A percentile compares a stretch with the other conserved stretches of the same genome.
These are phyloP conservation scores for Camelus bactrianus DNA, from an alignment of 2,113 vertebrate genomes.

Conservation along the genomic window DNA sequence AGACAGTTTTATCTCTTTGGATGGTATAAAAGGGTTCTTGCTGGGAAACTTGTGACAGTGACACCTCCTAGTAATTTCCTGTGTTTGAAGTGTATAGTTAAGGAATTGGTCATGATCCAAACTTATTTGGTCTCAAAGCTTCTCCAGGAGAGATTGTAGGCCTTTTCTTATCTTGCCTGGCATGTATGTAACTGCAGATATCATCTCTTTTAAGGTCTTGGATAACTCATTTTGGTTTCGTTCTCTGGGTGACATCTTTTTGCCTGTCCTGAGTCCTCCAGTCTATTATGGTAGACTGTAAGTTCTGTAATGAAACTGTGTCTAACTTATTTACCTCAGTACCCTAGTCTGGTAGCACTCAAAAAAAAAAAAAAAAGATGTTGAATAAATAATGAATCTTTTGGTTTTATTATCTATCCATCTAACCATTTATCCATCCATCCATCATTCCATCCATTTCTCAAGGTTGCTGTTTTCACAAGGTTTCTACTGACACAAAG, in stretches of 20 bases:
- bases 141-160: not conserved
- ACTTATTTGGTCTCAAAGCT: not conserved
- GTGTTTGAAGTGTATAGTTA: not conserved
- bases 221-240: not conserved
- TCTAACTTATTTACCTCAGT: not conserved
- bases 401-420: not conserved
- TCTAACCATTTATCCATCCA: not conserved
- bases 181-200: not conserved
- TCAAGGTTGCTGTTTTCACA: not conserved
- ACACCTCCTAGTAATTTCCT: not conserved
- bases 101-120: not conserved
- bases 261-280: not conserved
- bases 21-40: not conserved
- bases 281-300: not conserved
- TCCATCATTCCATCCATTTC: not conserved
- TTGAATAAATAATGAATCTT: not conserved
- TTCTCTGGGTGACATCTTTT: not conserved
- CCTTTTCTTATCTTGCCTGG: not conserved
- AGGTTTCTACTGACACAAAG: not conserved
- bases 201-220: not conserved
- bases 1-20: not conserved
- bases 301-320: not conserved
- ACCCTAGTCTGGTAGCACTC: not conserved
- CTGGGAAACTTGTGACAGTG: not conserved
- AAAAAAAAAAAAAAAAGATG: not conserved